These are phyloP conservation scores for Frankliniella intonsa DNA, from an alignment of 2,888 invertebrate species.

Conservation along the genomic window DNA sequence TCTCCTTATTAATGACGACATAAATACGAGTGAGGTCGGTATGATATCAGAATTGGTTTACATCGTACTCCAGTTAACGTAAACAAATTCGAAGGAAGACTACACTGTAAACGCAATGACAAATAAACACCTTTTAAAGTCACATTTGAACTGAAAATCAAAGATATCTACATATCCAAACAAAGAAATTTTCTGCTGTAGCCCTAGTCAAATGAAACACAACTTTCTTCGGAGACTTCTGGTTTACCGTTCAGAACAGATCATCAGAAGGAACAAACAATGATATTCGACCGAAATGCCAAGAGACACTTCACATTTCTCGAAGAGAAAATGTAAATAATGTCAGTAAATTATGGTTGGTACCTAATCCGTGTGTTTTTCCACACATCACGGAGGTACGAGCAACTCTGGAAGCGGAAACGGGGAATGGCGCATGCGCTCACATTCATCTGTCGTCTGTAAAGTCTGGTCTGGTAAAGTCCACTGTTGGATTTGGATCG, in stretches of 20 bases:
- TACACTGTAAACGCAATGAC: too few relatives aligned
- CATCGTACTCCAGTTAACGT: not conserved
- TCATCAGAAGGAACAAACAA: not conserved
- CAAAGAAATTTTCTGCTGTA: slow-evolving; percentile 22
- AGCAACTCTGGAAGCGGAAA: not conserved
- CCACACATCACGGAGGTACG: not conserved
- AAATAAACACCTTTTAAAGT: not conserved
- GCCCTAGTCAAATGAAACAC: not conserved
- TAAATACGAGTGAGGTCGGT: not conserved
- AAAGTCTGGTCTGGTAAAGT: too few relatives aligned
- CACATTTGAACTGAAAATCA: not conserved
- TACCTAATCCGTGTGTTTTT: not conserved
- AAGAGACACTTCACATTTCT: not conserved
- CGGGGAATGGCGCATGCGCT: too few relatives aligned
- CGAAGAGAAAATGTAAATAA: not conserved
- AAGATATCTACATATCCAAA: not conserved
- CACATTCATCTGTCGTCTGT: too few relatives aligned
- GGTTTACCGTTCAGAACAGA: not conserved
- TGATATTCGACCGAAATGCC: not conserved
- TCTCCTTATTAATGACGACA: not conserved
- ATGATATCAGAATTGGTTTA: not conserved
- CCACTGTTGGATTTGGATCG: too few relatives aligned
- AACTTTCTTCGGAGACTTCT: too few relatives aligned
- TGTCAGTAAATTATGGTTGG: not conserved
- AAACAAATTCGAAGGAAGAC: not conserved